phyloP scores from a whole-genome alignment of 64 coral and sea anemone species.

The Anthopleura sola region DNA sequence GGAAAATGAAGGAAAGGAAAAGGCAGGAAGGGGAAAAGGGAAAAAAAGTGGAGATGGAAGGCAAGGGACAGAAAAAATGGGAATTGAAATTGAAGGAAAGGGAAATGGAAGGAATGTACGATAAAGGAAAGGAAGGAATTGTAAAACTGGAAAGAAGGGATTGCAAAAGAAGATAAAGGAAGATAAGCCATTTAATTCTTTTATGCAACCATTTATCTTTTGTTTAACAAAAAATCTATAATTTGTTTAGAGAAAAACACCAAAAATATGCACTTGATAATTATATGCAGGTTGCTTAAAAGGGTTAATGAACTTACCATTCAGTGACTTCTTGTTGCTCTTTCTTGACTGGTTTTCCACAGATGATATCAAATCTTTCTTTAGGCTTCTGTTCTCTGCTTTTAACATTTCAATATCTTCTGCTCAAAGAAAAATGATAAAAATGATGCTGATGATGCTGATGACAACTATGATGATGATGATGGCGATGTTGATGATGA shows the following conservation, averaged over 20 bases:
- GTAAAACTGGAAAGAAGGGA: too few species aligned
- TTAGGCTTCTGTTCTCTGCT: constrained; percentile 76
- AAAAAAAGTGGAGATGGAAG: not conserved
- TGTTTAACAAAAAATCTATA: too few species aligned
- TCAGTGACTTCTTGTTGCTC: constrained; percentile 45
- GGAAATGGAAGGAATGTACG: not conserved
- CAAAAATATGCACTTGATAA: too few species aligned
- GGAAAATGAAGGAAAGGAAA: not conserved
- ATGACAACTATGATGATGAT: not conserved
- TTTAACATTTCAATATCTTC: constrained; percentile 69
- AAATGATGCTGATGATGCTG: not conserved
- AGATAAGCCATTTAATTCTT: too few species aligned
- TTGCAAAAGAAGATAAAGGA: not conserved
- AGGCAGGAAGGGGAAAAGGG: not conserved
- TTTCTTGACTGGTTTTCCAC: constrained; percentile 66
- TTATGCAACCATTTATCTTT: too few species aligned
- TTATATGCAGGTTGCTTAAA: too few species aligned
- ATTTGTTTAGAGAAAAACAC: too few species aligned
- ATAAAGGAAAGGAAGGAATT: too few species aligned
- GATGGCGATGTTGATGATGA: not conserved
- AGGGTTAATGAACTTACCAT: constrained; percentile 36
- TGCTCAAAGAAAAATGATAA: not conserved
- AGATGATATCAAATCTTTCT: constrained; percentile 72
- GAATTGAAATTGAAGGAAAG: not conserved
- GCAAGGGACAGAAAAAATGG: not conserved